Evolutionary conservation across 1,140 invertebrate genomes (phyloP), one percentile per base, ranked within the genome.

Genomic region (Zaprionus taronus): DNA sequence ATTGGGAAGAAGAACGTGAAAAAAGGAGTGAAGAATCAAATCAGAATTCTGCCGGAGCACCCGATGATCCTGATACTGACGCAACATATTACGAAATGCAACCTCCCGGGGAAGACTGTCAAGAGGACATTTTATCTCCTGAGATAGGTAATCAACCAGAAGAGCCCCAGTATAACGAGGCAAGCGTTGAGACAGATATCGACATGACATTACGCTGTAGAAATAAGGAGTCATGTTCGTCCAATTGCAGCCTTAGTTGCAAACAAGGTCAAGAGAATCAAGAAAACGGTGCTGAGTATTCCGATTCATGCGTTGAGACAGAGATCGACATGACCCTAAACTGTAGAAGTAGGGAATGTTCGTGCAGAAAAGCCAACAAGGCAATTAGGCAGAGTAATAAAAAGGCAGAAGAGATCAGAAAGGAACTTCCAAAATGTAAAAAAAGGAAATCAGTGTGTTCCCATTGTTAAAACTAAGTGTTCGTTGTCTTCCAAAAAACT

Each of bases 281-380:
- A 20, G 41, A 34, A 6, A 47, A 17, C n/a, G n/a, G 2, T 3
- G 5, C 41, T 47, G 24, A 17, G 34, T 22, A 5, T 9, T 47
- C 69, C 5, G 62, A 72, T 2, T 57, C n/a, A 11, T 57, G 47
- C 26, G 56, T 66, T 15, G 74, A 77, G 49, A 77, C 74, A 2
- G 74, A 77, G 9, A 56, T 72, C 22, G 74, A 77, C 5, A 77
- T 77, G 74, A 56, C 28, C 0, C 56, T 77, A 0, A 51, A 17
- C 9, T 17, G n/a, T 12, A 24, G 15, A 41, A 9, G 9, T n/a
- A 1, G n/a, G n/a, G 4, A 44, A n/a, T 22, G 15, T 7, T 0
- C 1, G 1, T 4, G 41, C 14, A 20, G n/a, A 22, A 34, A 53
- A 31, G 3, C 2, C 6, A 12, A 7, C 14, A 36, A 31, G 15